Conservation (phyloP, 2,113 vertebrate genomes). For the Phodopus roborovskii region DNA sequence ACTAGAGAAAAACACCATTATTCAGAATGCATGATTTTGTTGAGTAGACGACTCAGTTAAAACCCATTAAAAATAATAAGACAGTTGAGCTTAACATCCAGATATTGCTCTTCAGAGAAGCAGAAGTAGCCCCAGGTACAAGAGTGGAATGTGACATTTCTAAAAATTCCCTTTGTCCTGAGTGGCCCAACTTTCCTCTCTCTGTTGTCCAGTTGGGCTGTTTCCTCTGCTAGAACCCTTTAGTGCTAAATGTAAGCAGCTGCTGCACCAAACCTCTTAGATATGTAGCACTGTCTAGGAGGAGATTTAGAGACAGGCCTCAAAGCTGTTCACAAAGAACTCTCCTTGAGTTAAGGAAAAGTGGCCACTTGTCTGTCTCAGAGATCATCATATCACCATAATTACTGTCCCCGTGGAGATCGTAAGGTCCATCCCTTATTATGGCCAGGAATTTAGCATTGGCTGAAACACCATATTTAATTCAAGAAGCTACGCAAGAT, state of each 20-base stretch:
- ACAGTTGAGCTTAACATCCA: constrained; percentile 16
- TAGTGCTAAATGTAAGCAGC: constrained; percentile 33
- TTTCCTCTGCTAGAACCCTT: constrained; percentile 8
- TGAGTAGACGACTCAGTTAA: background rate
- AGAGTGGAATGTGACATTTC: constrained; percentile 33
- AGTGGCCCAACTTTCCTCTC: constrained; percentile 5
- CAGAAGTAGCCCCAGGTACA: background rate
- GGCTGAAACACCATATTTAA: constrained; percentile 39
- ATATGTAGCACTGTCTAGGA: background rate
- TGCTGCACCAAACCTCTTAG: background rate
- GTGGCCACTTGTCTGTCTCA: background rate
- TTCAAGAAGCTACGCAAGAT: constrained; percentile 1
- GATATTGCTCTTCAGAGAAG: constrained; percentile 22
- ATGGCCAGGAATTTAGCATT: constrained; percentile 24
- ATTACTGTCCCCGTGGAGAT: background rate
- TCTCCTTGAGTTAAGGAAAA: constrained; percentile 37
- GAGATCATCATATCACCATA: background rate
- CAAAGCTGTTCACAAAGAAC: constrained; percentile 25
- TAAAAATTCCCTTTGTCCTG: constrained; percentile 10
- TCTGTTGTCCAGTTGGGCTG: background rate
- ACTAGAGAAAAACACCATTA: background rate
- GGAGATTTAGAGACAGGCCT: background rate
- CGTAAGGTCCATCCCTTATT: background rate
- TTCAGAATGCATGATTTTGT: constrained; percentile 19
- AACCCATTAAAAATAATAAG: constrained; percentile 13